Evolutionary conservation across 2,113 vertebrate genomes (phyloP).

Genomic region (Mastomys coucha): DNA sequence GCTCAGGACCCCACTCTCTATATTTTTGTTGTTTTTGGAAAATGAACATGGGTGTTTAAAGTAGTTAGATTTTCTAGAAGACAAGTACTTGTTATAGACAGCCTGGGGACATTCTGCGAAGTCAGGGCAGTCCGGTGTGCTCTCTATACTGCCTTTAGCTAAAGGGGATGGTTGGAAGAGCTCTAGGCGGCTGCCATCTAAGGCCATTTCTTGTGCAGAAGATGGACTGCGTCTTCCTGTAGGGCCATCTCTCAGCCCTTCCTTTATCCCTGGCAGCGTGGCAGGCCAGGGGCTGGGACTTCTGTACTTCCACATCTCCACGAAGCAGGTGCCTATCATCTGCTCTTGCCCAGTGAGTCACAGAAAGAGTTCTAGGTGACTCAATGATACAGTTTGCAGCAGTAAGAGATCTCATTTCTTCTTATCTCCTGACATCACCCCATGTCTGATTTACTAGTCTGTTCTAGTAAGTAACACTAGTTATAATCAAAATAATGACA

Average conservation of each 20-base stretch:
- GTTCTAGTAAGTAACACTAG: not conserved
- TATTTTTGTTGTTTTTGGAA: constrained; percentile 30
- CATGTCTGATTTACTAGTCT: not conserved
- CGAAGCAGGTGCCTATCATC: not conserved
- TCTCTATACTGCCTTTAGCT: constrained; percentile 26
- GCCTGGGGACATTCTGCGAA: not conserved
- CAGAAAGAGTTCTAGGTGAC: not conserved
- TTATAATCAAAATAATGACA: too few relatives aligned
- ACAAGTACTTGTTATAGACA: not conserved
- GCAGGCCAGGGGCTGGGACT: too few relatives aligned
- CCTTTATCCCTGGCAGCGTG: not conserved
- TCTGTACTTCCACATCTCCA: not conserved
- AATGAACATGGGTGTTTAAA: not conserved
- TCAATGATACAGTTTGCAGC: not conserved
- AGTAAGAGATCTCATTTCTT: not conserved
- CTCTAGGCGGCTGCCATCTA: not conserved
- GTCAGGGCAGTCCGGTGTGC: not conserved
- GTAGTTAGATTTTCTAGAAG: constrained; percentile 52
- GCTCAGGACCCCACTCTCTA: not conserved
- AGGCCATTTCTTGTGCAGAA: constrained; percentile 35
- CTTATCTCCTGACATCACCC: not conserved
- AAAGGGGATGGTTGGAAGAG: not conserved
- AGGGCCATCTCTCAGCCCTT: not conserved
- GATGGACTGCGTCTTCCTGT: not conserved
- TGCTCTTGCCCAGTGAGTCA: not conserved